A percentile compares a stretch with the other conserved stretches of the same genome.
Conservation (phyloP, 2,888 invertebrate species). For the Brachycybe producta region DNA sequence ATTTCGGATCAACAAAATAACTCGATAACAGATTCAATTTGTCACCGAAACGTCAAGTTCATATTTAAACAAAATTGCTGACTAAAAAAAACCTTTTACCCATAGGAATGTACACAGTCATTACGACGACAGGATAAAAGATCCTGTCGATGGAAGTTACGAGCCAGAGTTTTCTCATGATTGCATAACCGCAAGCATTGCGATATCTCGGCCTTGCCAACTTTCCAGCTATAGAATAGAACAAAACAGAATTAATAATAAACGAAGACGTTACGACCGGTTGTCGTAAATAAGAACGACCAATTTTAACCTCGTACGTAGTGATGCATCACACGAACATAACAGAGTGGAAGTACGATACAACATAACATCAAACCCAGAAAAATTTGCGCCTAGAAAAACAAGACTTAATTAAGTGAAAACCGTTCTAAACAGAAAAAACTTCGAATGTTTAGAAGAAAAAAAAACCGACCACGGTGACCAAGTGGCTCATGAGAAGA, state of each 20-base stretch:
- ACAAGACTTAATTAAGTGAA: background rate
- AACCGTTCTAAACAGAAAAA: background rate
- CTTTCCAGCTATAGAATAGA: constrained; percentile 9
- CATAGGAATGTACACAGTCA: constrained; percentile 55
- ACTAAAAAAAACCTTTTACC: constrained; percentile 36
- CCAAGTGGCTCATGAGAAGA: constrained; percentile 62
- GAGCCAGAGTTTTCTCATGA: constrained; percentile 51
- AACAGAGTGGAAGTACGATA: constrained; percentile 12
- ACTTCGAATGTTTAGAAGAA: too few species aligned
- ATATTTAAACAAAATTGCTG: background rate
- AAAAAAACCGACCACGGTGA: constrained; percentile 58
- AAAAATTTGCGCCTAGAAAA: constrained; percentile 21
- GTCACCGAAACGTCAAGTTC: too few species aligned
- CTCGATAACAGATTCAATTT: too few species aligned
- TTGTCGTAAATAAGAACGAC: background rate
- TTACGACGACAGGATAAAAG: constrained; percentile 58
- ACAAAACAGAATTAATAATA: background rate
- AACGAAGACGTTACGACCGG: background rate
- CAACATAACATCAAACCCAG: constrained; percentile 6
- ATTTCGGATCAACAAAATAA: too few species aligned
- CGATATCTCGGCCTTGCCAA: constrained; percentile 12
- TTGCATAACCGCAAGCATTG: background rate
- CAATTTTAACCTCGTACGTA: constrained; percentile 2
- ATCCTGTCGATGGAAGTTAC: constrained; percentile 57
- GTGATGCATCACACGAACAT: constrained; percentile 7